Conservation (phyloP, 2,113 vertebrate species). For the Holacanthus passer region DNA sequence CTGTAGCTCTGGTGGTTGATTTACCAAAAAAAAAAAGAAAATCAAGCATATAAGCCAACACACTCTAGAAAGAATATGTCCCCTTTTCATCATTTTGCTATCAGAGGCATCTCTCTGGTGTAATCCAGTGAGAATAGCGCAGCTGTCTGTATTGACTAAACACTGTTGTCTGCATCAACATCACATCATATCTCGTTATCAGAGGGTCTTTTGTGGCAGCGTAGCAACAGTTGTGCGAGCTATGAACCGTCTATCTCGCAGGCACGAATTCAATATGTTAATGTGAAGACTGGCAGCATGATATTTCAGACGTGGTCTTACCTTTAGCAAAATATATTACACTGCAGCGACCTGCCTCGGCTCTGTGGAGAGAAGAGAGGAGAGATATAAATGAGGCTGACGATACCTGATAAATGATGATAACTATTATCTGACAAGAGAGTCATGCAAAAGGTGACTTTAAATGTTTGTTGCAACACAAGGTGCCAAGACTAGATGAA, state of each 20-base stretch:
- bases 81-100: constrained; percentile 59
- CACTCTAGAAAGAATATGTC: constrained; percentile 23
- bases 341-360: constrained; percentile 53
- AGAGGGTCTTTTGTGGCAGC: constrained; percentile 68
- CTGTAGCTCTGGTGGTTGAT: neutral
- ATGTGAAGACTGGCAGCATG: constrained; percentile 27
- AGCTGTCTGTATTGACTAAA: constrained; percentile 72
- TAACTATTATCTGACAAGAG: no score
- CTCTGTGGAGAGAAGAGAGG: constrained; percentile 61
- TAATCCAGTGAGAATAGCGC: constrained; percentile 58
- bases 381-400: no score
- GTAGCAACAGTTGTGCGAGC: constrained; percentile 73
- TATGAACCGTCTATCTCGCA: constrained; percentile 49
- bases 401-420: no score
- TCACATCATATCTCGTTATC: constrained; percentile 72
- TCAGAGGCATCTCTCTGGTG: constrained; percentile 62
- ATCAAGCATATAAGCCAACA: constrained; percentile 26
- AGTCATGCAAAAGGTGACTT: constrained; percentile 9
- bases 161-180: constrained; percentile 68
- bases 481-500: neutral
- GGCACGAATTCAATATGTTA: constrained; percentile 56
- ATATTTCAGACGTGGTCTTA: constrained; percentile 67
- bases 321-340: constrained; percentile 75
- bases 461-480: constrained; percentile 10
- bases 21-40: constrained; percentile 18